phyloP scores from a whole-genome alignment of 2,888 invertebrate genomes.

The Pammene fasciana region DNA sequence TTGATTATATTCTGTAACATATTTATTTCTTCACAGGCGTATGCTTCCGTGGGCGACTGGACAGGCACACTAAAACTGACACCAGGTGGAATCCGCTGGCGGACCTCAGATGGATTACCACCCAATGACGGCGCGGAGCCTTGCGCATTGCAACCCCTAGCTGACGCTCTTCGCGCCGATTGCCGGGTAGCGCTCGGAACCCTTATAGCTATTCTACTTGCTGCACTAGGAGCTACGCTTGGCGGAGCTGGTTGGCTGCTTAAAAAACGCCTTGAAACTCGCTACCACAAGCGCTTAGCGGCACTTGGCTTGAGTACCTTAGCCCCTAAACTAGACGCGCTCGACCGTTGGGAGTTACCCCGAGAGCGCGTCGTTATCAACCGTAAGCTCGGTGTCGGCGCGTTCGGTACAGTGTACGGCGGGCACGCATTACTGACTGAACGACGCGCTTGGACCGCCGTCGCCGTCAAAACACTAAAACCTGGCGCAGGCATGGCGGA shows the following conservation, averaged over 20 bases:
- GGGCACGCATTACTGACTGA: constrained; percentile 90
- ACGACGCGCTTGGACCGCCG: constrained; percentile 89
- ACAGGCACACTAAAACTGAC: constrained; percentile 84
- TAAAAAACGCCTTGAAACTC: constrained; percentile 65
- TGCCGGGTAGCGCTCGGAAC: constrained; percentile 88
- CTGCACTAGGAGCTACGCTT: constrained; percentile 56
- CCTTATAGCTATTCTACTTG: constrained; percentile 55
- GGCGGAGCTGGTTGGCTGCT: constrained; percentile 59
- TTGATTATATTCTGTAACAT: too few species aligned
- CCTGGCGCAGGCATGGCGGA: constrained; percentile 92
- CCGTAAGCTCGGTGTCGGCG: constrained; percentile 93
- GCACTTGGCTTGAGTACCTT: constrained; percentile 66
- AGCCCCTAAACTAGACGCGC: constrained; percentile 59
- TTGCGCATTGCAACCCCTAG: constrained; percentile 88
- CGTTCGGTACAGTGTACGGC: constrained; percentile 96
- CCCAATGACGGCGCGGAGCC: constrained; percentile 88
- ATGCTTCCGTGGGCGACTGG: constrained; percentile 11
- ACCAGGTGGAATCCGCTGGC: constrained; percentile 87
- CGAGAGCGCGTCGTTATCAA: constrained; percentile 93
- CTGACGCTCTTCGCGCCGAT: constrained; percentile 85
- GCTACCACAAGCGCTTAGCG: constrained; percentile 62
- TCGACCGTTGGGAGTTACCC: constrained; percentile 95
- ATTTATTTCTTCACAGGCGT: constrained; percentile 3
- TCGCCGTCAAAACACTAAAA: constrained; percentile 95
- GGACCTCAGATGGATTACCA: constrained; percentile 79